Conservation (phyloP, 1,140 invertebrate species). For the Drosophila suzukii region DNA sequence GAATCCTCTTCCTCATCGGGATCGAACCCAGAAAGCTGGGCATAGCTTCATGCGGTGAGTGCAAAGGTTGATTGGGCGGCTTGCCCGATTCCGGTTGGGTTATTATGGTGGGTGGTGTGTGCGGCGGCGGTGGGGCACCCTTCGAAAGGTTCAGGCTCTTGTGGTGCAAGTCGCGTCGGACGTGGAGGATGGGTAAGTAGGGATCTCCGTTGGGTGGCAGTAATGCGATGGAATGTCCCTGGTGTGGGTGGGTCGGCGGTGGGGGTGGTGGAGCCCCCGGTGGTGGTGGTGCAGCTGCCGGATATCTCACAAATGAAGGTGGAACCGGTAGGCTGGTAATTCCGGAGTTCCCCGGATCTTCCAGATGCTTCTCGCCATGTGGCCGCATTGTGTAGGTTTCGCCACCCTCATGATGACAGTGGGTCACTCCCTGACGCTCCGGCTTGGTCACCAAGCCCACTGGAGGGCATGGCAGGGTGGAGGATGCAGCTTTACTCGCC, state of each 20-base stretch:
- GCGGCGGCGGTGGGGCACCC: slow-evolving; percentile 30
- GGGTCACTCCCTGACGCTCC: slow-evolving; percentile 86
- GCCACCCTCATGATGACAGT: slow-evolving; percentile 88
- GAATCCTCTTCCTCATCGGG: slow-evolving; percentile 85
- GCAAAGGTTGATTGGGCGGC: slow-evolving; percentile 66
- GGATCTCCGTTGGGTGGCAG: slow-evolving; percentile 72
- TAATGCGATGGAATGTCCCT: slow-evolving; percentile 38
- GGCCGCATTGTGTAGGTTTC: slow-evolving; percentile 89
- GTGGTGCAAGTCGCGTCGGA: slow-evolving; percentile 89
- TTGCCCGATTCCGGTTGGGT: slow-evolving; percentile 76
- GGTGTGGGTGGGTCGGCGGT: slow-evolving; percentile 4
- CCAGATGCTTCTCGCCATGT: slow-evolving; percentile 52
- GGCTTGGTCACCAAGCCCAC: slow-evolving; percentile 28
- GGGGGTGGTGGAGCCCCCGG: slow-evolving; percentile 11
- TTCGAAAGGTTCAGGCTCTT: slow-evolving; percentile 83
- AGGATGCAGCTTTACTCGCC: slow-evolving; percentile 18
- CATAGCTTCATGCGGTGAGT: slow-evolving; percentile 84
- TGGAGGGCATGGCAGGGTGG: neutral
- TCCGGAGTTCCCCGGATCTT: slow-evolving; percentile 16
- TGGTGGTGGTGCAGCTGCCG: slow-evolving; percentile 21
- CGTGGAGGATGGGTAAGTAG: slow-evolving; percentile 88
- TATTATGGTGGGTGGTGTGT: slow-evolving; percentile 70
- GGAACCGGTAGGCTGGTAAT: slow-evolving; percentile 6
- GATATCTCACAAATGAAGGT: slow-evolving; percentile 47
- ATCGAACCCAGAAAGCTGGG: slow-evolving; percentile 87